Evolutionary conservation across 2,797 vertebrate genomes (phyloP), one percentile per base, ranked within the genome.

Genomic region (Myotis pilosus): DNA sequence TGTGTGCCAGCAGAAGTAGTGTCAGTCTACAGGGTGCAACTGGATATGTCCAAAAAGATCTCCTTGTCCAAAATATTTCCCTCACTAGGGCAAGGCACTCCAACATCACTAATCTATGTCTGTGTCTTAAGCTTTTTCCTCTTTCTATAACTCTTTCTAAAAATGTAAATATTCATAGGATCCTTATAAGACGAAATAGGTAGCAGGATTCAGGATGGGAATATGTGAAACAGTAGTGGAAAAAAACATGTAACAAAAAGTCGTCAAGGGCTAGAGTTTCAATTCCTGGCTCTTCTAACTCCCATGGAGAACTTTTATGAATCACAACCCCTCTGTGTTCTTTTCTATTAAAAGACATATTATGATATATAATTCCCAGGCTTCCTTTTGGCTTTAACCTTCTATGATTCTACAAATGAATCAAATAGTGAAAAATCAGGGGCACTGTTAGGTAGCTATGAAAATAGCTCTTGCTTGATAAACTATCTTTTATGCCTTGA

Each of bases 371-470:
- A 49, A 84, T 89, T 72, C 23, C 62, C 49, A 91, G n/a, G 4
- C 38, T 74, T 23, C 12, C 30, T 64, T 80, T 33, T 41, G 64
- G 36, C 36, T 78, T 88, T 69, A 87, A 72, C 17, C 44, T 60
- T 76, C 44, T 92, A 49, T 75, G 41, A 93, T 74, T 92, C 62
- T 95, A 76, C 64, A 80, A 44, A 49, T 53, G 12, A 87, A 95
- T 69, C 38, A 30, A 69, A 84, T 79, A 85, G 62, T 89, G 74
- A 71, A 92, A 78, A 88, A 79, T 53, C 49, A 90, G 30, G 38
- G 30, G 47, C 53, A 66, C 7, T 22, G 60, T 68, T 47, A 57
- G 62, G 62, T 16, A 84, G 55, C 41, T 71, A 16, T 41, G 49
- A 66, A 83, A 92, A 68, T 72, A 80, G 38, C 33, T 87, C 17